Base-by-base conservation (phyloP, 2,888 invertebrate species). In the Lomographa bimaculata region DNA sequence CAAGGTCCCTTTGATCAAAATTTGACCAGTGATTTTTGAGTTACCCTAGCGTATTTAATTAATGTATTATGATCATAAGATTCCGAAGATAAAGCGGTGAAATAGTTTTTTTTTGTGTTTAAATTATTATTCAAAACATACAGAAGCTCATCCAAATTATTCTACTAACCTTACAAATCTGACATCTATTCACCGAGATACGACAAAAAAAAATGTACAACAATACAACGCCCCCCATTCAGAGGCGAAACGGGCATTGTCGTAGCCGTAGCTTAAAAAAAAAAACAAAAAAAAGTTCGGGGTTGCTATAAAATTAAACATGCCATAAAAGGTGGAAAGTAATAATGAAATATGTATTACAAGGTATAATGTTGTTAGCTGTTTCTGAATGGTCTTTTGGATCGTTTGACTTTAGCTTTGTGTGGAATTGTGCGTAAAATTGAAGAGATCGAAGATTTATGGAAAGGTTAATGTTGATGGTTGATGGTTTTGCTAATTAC, bases 271-370 rank as follows among this genome's bases (percentile, higher is more conserved):
- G 54, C 55, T 60, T 72, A 78, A 78, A 76, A 73, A 73, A 71
- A 73, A 60, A 60, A 64, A 64, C 2, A 27, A 32, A 29, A 48
- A 52, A 52, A 43, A 44, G 23, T 21, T 26, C 77, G 67, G 81
- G 81, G 79, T 71, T 81, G 80, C 81, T 67, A 85, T 85, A 86
- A 87, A 87, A 86, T 83, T 77, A 84, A 84, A 84, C 71, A 77
- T 68, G 57, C 74, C 71, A 84, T 84, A 83, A 83, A 66, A 81
- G 84, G 83, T 80, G 68, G 72, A 74, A 73, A 78, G 80, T 82
- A 84, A 86, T 86, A 84, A 86, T 87, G 85, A 86, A 87, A 87
- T 86, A 87, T 87, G 86, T 89, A 87, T 89, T 81, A 89, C 87
- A 89, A 82, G 74, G 81, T 83, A 89, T 87, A 85, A 87, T 84